A percentile compares a stretch with the other conserved stretches of the same genome.
Evolutionary conservation across 1,140 invertebrate species (phyloP).

Genomic region (Macrobrachium nipponense): DNA sequence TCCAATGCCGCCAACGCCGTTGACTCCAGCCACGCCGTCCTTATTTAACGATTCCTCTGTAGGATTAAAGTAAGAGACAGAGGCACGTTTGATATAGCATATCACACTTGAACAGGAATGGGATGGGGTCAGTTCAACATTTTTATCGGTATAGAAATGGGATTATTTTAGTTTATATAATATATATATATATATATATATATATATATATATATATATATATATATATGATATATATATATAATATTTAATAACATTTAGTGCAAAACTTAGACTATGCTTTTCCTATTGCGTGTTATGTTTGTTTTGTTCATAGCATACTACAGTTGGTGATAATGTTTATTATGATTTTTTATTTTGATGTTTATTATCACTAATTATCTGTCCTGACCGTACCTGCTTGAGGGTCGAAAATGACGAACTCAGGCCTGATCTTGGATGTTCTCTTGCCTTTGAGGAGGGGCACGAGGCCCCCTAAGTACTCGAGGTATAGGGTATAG

Average conservation of each 20-base stretch:
- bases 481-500: slow-evolving; percentile 96
- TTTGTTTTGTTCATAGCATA: no score
- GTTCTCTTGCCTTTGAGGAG: slow-evolving; percentile 94
- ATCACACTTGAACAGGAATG: background rate
- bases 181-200: slow-evolving; percentile 7
- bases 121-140: background rate
- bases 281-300: no score
- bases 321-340: no score
- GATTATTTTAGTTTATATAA: background rate
- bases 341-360: no score
- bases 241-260: no score
- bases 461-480: slow-evolving; percentile 95
- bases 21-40: slow-evolving; percentile 65
- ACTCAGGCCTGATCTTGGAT: slow-evolving; percentile 97
- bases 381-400: slow-evolving; percentile 72
- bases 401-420: slow-evolving; percentile 97
- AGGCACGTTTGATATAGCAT: no score
- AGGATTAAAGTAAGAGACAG: background rate
- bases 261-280: background rate
- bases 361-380: background rate
- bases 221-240: slow-evolving; percentile 17
- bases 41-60: slow-evolving; percentile 28
- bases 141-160: background rate
- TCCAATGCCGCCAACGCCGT: slow-evolving; percentile 25
- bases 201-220: slow-evolving; percentile 20